Evolutionary conservation across 2,113 vertebrate species (phyloP).

Genomic region (Ctenodactylus gundi): DNA sequence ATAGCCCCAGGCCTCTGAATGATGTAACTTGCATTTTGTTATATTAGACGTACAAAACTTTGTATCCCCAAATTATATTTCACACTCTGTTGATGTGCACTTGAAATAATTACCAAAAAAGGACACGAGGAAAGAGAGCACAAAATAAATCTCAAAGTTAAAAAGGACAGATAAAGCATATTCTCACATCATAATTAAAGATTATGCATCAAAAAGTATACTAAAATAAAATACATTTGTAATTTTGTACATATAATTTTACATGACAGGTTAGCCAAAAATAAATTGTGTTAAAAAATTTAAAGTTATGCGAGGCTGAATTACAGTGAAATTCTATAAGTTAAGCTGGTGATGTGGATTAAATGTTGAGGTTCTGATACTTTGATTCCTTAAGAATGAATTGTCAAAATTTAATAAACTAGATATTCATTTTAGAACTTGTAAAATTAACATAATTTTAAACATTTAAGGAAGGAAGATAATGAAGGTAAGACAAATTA

Average conservation of each 20-base stretch:
- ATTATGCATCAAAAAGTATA: not conserved
- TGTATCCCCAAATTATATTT: not conserved
- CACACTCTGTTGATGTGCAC: not conserved
- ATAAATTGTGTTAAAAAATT: not conserved
- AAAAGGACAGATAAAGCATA: not conserved
- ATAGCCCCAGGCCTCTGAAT: fast-evolving
- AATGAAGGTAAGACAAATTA: not conserved
- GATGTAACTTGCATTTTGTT: not conserved
- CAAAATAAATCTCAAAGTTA: not conserved
- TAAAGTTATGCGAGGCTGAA: not conserved
- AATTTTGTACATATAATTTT: not conserved
- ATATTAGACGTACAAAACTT: not conserved
- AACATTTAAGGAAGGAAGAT: not conserved
- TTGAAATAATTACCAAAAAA: not conserved
- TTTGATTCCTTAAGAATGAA: not conserved
- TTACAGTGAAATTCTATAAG: not conserved
- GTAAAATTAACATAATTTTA: not conserved
- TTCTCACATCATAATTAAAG: not conserved
- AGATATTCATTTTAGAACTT: not conserved
- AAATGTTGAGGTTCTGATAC: not conserved
- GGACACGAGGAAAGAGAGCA: not conserved
- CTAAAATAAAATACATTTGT: not conserved
- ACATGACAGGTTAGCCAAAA: not conserved
- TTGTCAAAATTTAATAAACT: not conserved
- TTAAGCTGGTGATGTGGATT: not conserved